Conservation (phyloP, 2,113 vertebrate species). For the Rhinoderma darwinii region DNA sequence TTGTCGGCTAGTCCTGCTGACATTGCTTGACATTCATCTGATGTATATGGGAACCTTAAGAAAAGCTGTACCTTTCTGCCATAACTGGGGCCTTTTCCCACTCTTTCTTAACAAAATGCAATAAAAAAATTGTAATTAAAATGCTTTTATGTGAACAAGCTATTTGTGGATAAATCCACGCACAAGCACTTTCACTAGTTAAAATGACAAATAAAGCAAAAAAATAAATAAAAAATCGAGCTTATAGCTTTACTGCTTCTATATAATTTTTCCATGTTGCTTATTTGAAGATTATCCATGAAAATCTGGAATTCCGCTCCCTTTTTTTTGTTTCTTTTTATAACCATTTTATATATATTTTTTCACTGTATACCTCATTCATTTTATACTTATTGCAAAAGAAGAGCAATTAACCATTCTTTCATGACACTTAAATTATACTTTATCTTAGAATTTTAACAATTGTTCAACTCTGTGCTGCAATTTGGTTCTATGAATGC, state of each 20-base stretch:
- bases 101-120: no score
- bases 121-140: no score
- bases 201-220: not conserved
- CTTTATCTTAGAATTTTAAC: slow-evolving; percentile 34
- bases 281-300: not conserved
- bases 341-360: not conserved
- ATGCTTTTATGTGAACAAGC: not conserved
- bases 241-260: not conserved
- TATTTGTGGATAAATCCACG: not conserved
- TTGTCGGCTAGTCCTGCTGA: no score
- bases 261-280: not conserved
- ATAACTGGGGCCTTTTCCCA: no score
- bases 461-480: slow-evolving; percentile 26
- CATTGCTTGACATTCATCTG: no score
- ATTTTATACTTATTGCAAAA: not conserved
- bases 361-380: not conserved
- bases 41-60: no score
- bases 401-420: slow-evolving; percentile 30
- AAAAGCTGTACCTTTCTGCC: no score
- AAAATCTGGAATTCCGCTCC: not conserved
- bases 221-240: no score
- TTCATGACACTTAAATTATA: slow-evolving; percentile 43
- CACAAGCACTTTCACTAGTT: not conserved
- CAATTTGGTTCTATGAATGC: slow-evolving; percentile 27
- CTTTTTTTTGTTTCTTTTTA: slow-evolving; percentile 8